A percentile compares a stretch with the other conserved stretches of the same genome.
phyloP scores from a whole-genome alignment of 2,797 vertebrate genomes.

The Nasua narica region DNA sequence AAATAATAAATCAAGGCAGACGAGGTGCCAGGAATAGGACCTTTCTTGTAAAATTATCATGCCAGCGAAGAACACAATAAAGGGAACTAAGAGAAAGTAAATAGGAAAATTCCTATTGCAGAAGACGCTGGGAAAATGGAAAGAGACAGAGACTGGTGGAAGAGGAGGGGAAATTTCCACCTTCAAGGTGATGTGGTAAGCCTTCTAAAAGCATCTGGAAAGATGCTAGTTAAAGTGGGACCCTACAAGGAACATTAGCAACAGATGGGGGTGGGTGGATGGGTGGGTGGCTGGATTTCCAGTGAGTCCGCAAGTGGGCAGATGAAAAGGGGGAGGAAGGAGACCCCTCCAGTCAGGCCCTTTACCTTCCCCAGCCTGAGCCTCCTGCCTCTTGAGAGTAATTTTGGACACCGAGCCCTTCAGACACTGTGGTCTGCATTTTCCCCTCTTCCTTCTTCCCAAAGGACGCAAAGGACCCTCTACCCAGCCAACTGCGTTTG shows the following conservation, averaged over 20 bases:
- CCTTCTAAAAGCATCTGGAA: neutral
- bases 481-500: neutral
- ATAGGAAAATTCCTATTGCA: neutral
- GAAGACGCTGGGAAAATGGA: neutral
- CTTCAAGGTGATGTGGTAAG: no score
- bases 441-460: neutral
- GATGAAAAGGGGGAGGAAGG: neutral
- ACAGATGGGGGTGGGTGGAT: neutral
- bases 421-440: accelerated
- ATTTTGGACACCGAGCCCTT: neutral
- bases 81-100: neutral
- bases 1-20: neutral
- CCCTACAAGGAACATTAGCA: neutral
- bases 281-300: neutral
- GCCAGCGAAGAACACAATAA: neutral
- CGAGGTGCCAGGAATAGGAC: neutral
- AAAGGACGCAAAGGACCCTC: neutral
- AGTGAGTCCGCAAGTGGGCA: neutral
- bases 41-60: neutral
- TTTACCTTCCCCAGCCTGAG: accelerated
- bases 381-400: neutral
- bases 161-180: neutral
- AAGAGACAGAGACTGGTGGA: neutral
- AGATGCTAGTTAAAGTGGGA: neutral
- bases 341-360: no score